Conservation (phyloP, 2,888 invertebrate species). For the Beris morrisii region DNA sequence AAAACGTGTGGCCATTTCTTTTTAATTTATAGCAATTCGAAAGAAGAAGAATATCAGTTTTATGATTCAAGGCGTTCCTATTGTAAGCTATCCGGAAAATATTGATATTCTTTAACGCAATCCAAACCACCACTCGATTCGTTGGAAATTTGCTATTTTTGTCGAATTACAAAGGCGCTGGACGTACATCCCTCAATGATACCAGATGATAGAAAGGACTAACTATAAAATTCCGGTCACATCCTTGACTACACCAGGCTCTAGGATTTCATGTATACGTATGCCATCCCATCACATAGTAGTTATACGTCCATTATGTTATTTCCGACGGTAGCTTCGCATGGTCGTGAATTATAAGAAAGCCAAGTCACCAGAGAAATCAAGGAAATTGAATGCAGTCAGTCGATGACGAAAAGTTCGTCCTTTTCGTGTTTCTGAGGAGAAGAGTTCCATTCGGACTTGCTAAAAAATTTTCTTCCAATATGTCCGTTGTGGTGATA, state of each 20-base stretch:
- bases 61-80: too few relatives aligned
- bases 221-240: conserved; percentile 25
- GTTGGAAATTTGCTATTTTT: background rate
- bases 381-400: conserved; percentile 30
- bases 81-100: background rate
- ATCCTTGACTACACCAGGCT: background rate
- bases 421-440: background rate
- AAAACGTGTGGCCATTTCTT: conserved; percentile 5
- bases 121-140: conserved; percentile 1
- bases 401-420: conserved; percentile 21
- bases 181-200: background rate
- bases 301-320: conserved; percentile 24
- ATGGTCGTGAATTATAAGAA: conserved; percentile 25
- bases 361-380: conserved; percentile 29
- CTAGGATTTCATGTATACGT: background rate
- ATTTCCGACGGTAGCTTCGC: background rate
- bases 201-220: background rate
- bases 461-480: too few relatives aligned
- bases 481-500: too few relatives aligned
- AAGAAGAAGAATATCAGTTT: background rate
- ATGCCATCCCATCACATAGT: conserved; percentile 8
- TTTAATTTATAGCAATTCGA: conserved; percentile 25
- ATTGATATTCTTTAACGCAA: background rate
- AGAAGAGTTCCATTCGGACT: too few relatives aligned
- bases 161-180: background rate